These are phyloP conservation scores for Oryzias celebensis DNA, from an alignment of 2,113 vertebrate genomes.

Conservation along the genomic window DNA sequence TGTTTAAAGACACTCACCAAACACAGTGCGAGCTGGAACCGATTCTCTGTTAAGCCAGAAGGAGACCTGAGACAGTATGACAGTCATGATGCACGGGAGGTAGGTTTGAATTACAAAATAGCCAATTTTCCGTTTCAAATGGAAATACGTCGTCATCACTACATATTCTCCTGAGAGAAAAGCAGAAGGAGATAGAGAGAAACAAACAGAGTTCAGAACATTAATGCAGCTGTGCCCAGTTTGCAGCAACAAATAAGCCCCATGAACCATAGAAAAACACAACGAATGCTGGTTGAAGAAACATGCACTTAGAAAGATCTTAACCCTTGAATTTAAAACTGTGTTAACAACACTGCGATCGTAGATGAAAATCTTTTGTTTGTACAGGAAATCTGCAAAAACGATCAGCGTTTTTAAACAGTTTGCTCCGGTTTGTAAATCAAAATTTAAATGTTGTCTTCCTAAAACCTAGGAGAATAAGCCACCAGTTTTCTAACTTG, in stretches of 20 bases:
- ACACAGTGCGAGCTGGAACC: slow-evolving; percentile 94
- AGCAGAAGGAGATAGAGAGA: slow-evolving; percentile 44
- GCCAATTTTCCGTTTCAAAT: slow-evolving; percentile 98
- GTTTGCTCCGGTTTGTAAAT: too few species aligned
- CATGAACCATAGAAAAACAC: slow-evolving; percentile 2
- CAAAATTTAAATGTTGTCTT: too few species aligned
- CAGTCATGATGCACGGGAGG: slow-evolving; percentile 99
- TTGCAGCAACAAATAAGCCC: slow-evolving; percentile 25
- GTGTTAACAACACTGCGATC: too few species aligned
- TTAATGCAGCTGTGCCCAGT: slow-evolving; percentile 50
- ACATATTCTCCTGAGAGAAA: slow-evolving; percentile 89
- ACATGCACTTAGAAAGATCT: neutral
- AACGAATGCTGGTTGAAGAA: neutral
- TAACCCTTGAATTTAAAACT: neutral
- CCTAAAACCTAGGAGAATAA: too few species aligned
- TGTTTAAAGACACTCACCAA: slow-evolving; percentile 83
- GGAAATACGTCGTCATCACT: slow-evolving; percentile 98
- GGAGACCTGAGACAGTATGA: slow-evolving; percentile 98
- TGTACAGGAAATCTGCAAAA: too few species aligned
- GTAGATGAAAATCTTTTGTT: too few species aligned
- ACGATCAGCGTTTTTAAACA: too few species aligned
- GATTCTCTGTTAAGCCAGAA: slow-evolving; percentile 99
- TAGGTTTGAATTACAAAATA: slow-evolving; percentile 99
- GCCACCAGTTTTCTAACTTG: too few species aligned
- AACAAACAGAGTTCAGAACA: slow-evolving; percentile 56